Percentiles rank a stretch among this genome's conserved stretches.
These are phyloP conservation scores for Heteromormyrus szaboi DNA, from an alignment of 2,797 vertebrate species.

Conservation along the genomic window DNA sequence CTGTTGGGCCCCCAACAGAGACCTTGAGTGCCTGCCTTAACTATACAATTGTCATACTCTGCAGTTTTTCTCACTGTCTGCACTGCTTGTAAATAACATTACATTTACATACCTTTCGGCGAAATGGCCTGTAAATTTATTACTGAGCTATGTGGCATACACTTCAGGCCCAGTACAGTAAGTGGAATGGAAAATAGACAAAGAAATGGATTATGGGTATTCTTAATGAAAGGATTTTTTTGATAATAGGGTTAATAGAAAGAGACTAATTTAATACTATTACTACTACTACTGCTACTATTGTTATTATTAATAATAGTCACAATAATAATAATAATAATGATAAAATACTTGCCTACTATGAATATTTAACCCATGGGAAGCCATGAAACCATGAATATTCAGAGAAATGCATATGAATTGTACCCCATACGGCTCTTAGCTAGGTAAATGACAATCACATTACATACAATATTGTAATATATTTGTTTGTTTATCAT, in stretches of 20 bases:
- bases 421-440: background rate
- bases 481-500: background rate
- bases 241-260: background rate
- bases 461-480: background rate
- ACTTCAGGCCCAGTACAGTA: background rate
- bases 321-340: background rate
- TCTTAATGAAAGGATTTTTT: background rate
- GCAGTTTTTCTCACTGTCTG: background rate
- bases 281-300: background rate
- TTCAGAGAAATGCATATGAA: background rate
- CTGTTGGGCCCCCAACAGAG: background rate
- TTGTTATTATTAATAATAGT: background rate
- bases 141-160: background rate
- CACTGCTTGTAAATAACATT: background rate
- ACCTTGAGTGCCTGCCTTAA: background rate
- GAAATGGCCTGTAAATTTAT: background rate
- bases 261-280: background rate
- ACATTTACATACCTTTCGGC: background rate
- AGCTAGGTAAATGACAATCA: background rate
- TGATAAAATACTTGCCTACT: background rate
- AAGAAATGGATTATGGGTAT: background rate
- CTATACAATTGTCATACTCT: background rate
- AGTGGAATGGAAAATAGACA: background rate
- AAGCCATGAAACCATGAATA: background rate
- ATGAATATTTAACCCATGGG: background rate